These are phyloP conservation scores for Synanthedon formicaeformis DNA, from an alignment of 2,888 invertebrate genomes.

Conservation along the genomic window DNA sequence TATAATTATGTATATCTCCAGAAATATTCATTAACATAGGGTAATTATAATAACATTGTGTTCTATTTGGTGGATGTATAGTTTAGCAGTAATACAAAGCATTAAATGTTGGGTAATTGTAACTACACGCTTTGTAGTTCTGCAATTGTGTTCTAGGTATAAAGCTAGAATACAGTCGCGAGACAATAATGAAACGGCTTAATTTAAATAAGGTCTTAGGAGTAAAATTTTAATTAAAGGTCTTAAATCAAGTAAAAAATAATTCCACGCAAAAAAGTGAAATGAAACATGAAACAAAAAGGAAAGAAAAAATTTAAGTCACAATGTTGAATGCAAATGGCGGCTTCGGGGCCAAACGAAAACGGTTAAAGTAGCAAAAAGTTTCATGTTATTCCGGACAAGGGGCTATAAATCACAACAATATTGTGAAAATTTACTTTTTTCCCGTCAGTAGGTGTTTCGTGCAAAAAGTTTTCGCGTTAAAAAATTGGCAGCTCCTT, in stretches of 20 bases:
- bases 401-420: constrained; percentile 38
- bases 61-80: too few species aligned
- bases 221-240: constrained; percentile 5
- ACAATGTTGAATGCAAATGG: constrained; percentile 21
- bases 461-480: constrained; percentile 10
- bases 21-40: too few species aligned
- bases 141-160: too few species aligned
- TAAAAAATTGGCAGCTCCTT: constrained; percentile 37
- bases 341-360: constrained; percentile 7
- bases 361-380: constrained; percentile 11
- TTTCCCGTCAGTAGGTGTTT: constrained; percentile 19
- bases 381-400: constrained; percentile 13
- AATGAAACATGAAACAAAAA: constrained; percentile 4
- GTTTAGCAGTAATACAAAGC: too few species aligned
- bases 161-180: too few species aligned
- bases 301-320: constrained; percentile 10
- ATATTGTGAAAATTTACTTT: constrained; percentile 40
- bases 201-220: neutral
- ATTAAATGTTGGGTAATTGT: too few species aligned
- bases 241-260: constrained; percentile 2
- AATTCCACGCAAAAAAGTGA: neutral
- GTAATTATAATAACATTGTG: too few species aligned
- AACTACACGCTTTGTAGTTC: too few species aligned
- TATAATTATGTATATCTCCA: too few species aligned
- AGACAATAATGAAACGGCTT: too few species aligned